Percentiles rank a stretch among this genome's conserved stretches.
Conservation (phyloP, 2,113 vertebrate species). For the Scopus umbretta region DNA sequence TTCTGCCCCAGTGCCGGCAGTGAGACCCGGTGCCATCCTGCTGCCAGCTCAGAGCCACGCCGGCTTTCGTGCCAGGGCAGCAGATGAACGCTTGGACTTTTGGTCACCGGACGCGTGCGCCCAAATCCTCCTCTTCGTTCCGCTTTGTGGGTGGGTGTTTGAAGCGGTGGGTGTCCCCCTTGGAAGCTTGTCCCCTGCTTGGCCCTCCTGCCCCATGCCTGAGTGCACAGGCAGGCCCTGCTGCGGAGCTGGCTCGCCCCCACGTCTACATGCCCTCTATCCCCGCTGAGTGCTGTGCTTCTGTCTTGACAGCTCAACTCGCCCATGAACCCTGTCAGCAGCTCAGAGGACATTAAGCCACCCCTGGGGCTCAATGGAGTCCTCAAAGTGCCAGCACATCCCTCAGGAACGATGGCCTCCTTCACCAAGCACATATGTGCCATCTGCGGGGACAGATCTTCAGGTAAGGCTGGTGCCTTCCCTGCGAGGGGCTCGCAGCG, state of each 20-base stretch:
- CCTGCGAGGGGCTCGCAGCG: fast-evolving
- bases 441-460: conserved; percentile 98
- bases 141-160: neutral
- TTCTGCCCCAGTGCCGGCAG: neutral
- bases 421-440: conserved; percentile 99
- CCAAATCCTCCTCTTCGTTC: neutral
- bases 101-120: neutral
- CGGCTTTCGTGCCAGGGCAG: neutral
- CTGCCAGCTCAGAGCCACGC: neutral
- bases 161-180: neutral
- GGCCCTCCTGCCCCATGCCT: neutral
- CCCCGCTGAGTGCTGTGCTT: neutral
- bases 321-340: conserved; percentile 95
- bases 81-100: neutral
- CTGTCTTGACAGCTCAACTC: conserved; percentile 84
- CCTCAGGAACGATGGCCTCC: conserved; percentile 84
- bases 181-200: neutral
- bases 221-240: neutral
- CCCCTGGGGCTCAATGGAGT: conserved; percentile 95
- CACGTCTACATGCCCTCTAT: fast-evolving
- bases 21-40: neutral
- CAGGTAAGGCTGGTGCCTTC: conserved; percentile 74
- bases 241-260: neutral
- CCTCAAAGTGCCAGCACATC: conserved; percentile 94
- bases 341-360: conserved; percentile 97